Base-by-base conservation (phyloP, 2,888 invertebrate species). In the Sabatieria punctata region DNA sequence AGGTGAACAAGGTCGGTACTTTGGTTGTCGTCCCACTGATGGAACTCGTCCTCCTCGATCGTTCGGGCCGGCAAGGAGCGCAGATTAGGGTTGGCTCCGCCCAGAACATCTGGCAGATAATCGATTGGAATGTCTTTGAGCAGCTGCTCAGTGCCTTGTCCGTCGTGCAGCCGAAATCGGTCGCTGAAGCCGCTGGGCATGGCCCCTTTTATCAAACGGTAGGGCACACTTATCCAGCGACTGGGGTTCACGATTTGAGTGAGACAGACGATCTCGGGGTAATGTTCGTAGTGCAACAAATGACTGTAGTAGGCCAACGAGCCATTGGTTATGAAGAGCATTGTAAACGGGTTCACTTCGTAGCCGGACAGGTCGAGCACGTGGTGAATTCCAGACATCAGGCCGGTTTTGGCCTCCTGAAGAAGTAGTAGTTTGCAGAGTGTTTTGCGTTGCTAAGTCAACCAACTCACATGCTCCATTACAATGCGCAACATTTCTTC, bases 251-350 rank as follows among this genome's bases (percentile, higher is more conserved):
- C 59, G 49, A 60, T 54, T 42, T 61, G 57, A 11, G 56, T 55
- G 13, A 61, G 61, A 4, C 13, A 19, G 21, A 37, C 23, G 15
- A 48, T 27, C 44, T 63, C 61, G 2, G 63, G 63, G 42, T 61
- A 63, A 52, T 63, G 60, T 39, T 63, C 61, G 48, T 60, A 64
- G 44, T 63, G 63, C 50, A 64, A 58, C 8, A 64, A 51, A 33
- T 63, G 58, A 11, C 60, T 56, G 47, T 61, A 61, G 51, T 63
- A 64, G 24, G 58, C 58, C 22, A 64, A 49, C 1, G 59, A 57
- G 41, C 63, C 63, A 47, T 55, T 57, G 41, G 52, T 54, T 8
- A 63, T 59, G 46, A 63, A 61, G 8, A 63, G 50, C 60, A 61
- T 59, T 1, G 61, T 58, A 51, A 61, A 60, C 21, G 63, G 63